Evolutionary conservation across 2,888 invertebrate species (phyloP).

Genomic region (Tinea trinotella): DNA sequence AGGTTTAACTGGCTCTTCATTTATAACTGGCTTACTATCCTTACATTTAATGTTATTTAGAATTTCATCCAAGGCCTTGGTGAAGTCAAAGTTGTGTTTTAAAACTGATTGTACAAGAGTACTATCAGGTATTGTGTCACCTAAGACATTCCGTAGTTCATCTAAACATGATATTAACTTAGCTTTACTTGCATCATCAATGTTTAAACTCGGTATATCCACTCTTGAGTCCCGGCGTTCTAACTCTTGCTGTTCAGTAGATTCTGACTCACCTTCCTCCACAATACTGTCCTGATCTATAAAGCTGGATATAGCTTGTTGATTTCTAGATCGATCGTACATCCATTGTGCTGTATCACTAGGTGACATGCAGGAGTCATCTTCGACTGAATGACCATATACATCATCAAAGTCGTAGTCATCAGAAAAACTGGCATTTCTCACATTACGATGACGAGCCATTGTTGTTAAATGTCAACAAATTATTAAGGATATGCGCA

Average conservation of each 20-base stretch:
- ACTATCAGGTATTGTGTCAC: conserved; percentile 81
- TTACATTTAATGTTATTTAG: conserved; percentile 53
- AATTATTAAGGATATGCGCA: not conserved
- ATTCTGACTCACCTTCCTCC: conserved; percentile 71
- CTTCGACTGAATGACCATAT: conserved; percentile 95
- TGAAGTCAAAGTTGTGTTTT: conserved; percentile 79
- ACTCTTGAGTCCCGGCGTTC: conserved; percentile 54
- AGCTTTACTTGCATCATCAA: conserved; percentile 79
- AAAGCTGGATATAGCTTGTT: conserved; percentile 82
- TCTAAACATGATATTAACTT: conserved; percentile 88
- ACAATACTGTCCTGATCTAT: conserved; percentile 82
- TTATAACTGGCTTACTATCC: not conserved
- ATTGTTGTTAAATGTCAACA: conserved; percentile 59
- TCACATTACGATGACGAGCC: conserved; percentile 90
- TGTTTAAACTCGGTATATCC: conserved; percentile 58
- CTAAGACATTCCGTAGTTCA: conserved; percentile 84
- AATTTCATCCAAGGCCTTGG: conserved; percentile 81
- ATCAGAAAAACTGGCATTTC: conserved; percentile 88
- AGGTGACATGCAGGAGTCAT: conserved; percentile 92
- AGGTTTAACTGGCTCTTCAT: conserved; percentile 30
- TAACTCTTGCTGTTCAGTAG: conserved; percentile 32
- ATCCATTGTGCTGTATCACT: conserved; percentile 88
- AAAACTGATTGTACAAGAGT: conserved; percentile 81
- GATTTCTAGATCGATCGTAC: conserved; percentile 83
- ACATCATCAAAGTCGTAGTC: conserved; percentile 94